Evolutionary conservation across 2,888 invertebrate genomes (phyloP), one percentile per base, ranked within the genome.

Genomic region (Athripsodes cinereus): DNA sequence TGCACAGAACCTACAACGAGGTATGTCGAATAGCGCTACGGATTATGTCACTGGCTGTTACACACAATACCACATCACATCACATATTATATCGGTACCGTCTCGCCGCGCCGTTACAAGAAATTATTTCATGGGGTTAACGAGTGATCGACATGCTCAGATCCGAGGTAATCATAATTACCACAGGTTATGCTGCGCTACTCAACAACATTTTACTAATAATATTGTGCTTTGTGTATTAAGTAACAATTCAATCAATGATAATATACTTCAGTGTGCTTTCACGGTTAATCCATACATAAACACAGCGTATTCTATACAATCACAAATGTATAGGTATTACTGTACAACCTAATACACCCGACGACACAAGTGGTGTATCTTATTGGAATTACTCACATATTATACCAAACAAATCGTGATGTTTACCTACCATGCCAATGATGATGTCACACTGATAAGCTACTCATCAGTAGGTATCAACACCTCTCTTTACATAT

Each of bases 121-220:
- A 16, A 50, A n/a, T 47, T 21, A 26, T 26, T 50, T 50, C 50
- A 50, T 50, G 50, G 50, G 50, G 50, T 50, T 50, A 50, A 26
- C 22, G 26, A 20, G 40, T 40, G 40, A 40, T 21, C 48, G 26
- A 22, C 50, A 22, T 50, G 50, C n/a, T 26, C n/a, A 26, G 16
- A 50, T 21, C 50, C 50, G 50, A 22, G 50, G 22, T 6, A 22
- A 50, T 22, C 16, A 50, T 13, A 16, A 50, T 50, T 50, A 50
- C 26, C 50, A 26, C 50, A 50, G 50, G 22, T 26, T 50, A 6
- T 50, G 50, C 20, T 22, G n/a, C 26, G 22, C 2, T 22, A n/a
- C 16, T 26, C 16, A 20, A 48, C 48, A 26, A 22, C 26, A 50
- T 50, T 50, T 50, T 13, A 50, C 19, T 40, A 40, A 26, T 26